Evolutionary conservation across 2,797 vertebrate genomes (phyloP), one percentile per base, ranked within the genome.

Genomic region (Vespertilio murinus): DNA sequence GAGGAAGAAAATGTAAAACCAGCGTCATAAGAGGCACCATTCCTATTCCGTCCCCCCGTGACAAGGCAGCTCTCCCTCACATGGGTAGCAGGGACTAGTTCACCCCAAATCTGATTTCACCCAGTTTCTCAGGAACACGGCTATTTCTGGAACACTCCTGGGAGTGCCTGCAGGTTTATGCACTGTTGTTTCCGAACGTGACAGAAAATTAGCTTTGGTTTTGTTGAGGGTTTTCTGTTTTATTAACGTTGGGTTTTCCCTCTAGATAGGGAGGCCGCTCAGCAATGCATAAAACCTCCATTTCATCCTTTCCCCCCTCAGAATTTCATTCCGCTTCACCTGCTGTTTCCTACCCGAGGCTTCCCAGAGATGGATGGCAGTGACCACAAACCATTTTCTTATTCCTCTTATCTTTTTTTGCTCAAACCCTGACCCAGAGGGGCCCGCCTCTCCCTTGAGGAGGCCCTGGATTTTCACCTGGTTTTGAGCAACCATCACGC

Each of bases 241-340:
- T 97, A 93, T 97, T 97, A 96, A 96, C 95, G 90, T 38, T 45
- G 67, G 82, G n/a, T 81, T 96, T 97, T 95, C 92, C 88, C 71
- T 94, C 54, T 40, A 96, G 97, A 95, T 93, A 93, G 94, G 96
- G 85, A 96, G 71, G 88, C 90, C 71, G 95, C 79, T 93, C 95
- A 93, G 88, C 77, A 92, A 96, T 96, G 95, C 96, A 95, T 91
- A 90, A 96, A 97, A 81, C 90, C 90, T 95, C 90, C 88, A 95
- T 97, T 97, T 95, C 88, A 84, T 94, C 85, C 81, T 40, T 77
- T 91, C 40, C 49, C 40, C 30, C 16, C 13, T 23, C 22, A 61
- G 90, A 97, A 96, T 97, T 96, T 87, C 70, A 97, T 96, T 95
- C 75, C 40, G 88, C 88, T 96, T 92, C 91, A 94, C 94, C 49